A percentile compares a stretch with the other conserved stretches of the same genome.
Conservation (phyloP, 2,113 vertebrate species). For the Sinocyclocheilus anophthalmus region DNA sequence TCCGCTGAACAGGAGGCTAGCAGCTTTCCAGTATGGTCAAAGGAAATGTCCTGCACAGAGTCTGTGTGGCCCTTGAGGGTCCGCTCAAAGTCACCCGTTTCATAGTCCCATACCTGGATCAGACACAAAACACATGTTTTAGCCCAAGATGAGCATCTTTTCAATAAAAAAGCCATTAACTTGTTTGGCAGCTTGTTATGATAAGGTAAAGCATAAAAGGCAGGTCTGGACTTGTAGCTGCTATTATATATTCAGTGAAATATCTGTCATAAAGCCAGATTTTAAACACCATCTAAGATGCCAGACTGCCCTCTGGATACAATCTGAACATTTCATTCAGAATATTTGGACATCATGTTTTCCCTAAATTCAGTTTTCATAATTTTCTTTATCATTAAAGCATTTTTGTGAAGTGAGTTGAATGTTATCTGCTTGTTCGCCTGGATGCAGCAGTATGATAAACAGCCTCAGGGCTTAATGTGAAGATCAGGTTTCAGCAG, state of each 20-base stretch:
- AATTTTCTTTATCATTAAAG: constrained; percentile 23
- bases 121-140: constrained; percentile 60
- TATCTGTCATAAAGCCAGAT: background rate
- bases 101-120: constrained; percentile 96
- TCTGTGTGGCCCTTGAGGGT: constrained; percentile 99
- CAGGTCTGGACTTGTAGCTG: constrained; percentile 5
- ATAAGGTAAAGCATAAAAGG: background rate
- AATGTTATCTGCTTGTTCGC: constrained; percentile 10
- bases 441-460: constrained; percentile 20
- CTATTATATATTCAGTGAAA: background rate
- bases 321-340: background rate
- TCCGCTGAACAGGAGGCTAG: constrained; percentile 98
- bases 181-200: background rate
- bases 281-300: background rate
- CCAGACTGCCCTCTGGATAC: constrained; percentile 7
- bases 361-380: background rate
- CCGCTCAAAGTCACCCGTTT: constrained; percentile 97
- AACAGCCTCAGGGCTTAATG: constrained; percentile 28
- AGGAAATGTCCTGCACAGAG: constrained; percentile 99
- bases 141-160: background rate
- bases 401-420: background rate
- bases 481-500: constrained; percentile 37
- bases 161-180: background rate
- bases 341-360: background rate
- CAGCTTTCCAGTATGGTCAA: constrained; percentile 96